Evolutionary conservation across 1,140 invertebrate species (phyloP).

Genomic region (Plutomurus gul): DNA sequence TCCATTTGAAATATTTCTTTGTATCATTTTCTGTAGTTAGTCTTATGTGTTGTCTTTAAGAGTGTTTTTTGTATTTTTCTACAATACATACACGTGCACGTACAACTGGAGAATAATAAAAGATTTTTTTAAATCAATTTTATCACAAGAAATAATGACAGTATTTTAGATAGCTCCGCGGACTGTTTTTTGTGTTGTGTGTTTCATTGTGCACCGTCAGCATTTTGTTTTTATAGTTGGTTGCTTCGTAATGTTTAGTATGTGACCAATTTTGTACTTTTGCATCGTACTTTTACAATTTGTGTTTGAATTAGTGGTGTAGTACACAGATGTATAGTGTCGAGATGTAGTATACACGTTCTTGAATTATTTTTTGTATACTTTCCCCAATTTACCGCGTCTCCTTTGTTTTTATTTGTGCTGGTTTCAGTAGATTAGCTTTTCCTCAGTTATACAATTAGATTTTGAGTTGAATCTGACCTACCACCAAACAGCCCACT

Average conservation of each 20-base stretch:
- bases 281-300: neutral
- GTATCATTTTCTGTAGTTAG: neutral
- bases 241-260: neutral
- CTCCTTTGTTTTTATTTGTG: no score
- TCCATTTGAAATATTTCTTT: neutral
- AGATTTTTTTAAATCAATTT: neutral
- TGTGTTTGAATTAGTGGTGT: neutral
- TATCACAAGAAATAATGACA: neutral
- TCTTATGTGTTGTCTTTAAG: neutral
- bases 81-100: no score
- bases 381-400: no score
- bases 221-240: neutral
- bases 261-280: conserved; percentile 15
- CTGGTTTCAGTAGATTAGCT: no score
- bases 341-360: no score
- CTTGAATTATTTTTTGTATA: no score
- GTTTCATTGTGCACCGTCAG: neutral
- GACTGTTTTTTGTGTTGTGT: conserved; percentile 11
- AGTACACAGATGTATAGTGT: neutral
- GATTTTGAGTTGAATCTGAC: no score
- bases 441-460: no score
- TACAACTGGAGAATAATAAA: neutral
- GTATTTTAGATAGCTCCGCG: neutral
- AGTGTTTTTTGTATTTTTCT: neutral
- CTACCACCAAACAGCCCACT: no score